These are phyloP conservation scores for Cosmia trapezina DNA, from an alignment of 2,888 invertebrate species.

Conservation along the genomic window DNA sequence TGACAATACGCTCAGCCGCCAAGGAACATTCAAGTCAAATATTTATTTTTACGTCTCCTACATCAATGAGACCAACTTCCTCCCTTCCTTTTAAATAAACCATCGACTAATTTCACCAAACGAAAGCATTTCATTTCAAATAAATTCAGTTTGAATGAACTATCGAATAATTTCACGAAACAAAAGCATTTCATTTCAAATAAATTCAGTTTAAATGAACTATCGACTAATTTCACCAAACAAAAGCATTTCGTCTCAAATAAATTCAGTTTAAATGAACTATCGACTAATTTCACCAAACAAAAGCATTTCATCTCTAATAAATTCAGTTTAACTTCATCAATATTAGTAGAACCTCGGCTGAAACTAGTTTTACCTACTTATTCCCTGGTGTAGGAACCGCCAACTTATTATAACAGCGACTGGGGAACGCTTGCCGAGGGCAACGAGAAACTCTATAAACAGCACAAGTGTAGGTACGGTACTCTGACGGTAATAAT, in stretches of 20 bases:
- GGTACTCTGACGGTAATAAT: too few relatives aligned
- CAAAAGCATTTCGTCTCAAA: background rate
- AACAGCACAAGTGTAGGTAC: background rate
- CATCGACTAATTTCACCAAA: background rate
- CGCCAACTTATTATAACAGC: constrained; percentile 8
- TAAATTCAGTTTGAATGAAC: too few relatives aligned
- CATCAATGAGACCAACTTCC: too few relatives aligned
- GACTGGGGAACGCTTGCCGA: constrained; percentile 7
- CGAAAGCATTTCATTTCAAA: background rate
- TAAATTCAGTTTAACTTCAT: too few relatives aligned
- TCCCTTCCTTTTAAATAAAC: too few relatives aligned
- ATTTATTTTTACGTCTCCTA: too few relatives aligned
- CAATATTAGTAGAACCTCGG: background rate
- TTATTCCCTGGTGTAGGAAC: constrained; percentile 16
- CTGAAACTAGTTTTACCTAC: constrained; percentile 18
- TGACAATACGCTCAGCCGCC: too few relatives aligned
- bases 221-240: background rate
- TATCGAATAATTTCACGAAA: too few relatives aligned
- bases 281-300: background rate
- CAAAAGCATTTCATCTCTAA: background rate
- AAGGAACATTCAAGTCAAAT: too few relatives aligned
- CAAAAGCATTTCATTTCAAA: too few relatives aligned
- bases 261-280: too few relatives aligned
- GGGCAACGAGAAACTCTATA: constrained; percentile 15
- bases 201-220: too few relatives aligned